Evolutionary conservation across 2,888 invertebrate genomes (phyloP), one percentile per base, ranked within the genome.

Genomic region (Tiliacea aurago): DNA sequence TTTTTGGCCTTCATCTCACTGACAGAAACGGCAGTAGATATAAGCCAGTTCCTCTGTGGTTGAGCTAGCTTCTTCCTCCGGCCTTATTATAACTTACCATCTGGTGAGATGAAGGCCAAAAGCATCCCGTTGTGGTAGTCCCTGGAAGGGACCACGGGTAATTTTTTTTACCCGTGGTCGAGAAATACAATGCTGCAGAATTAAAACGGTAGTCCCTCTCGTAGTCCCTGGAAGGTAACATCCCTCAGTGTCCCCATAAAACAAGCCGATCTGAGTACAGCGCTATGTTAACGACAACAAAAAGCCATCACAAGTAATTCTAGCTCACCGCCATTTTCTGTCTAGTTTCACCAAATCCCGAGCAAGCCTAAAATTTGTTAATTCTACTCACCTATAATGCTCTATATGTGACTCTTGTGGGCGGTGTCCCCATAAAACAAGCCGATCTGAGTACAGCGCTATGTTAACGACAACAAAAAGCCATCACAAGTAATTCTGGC

Each of bases 161-260:
- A n/a, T n/a, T n/a, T n/a, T n/a, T n/a, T n/a, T n/a, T n/a, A n/a
- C n/a, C n/a, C n/a, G n/a, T n/a, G n/a, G n/a, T n/a, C n/a, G n/a
- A n/a, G n/a, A n/a, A n/a, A n/a, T n/a, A n/a, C n/a, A n/a, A n/a
- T n/a, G n/a, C n/a, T n/a, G n/a, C n/a, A n/a, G n/a, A n/a, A n/a
- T n/a, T n/a, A n/a, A n/a, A n/a, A n/a, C n/a, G n/a, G n/a, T n/a
- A n/a, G n/a, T n/a, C n/a, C n/a, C n/a, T n/a, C n/a, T n/a, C n/a
- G n/a, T n/a, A n/a, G n/a, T n/a, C n/a, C n/a, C n/a, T n/a, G n/a
- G n/a, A n/a, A n/a, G n/a, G n/a, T n/a, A n/a, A n/a, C n/a, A n/a
- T n/a, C n/a, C n/a, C n/a, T n/a, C n/a, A n/a, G 98, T 98, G 92
- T 99, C 99, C 0, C 99, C 99, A 91, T 99, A 99, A 0, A 99